Evolutionary conservation across 2,113 vertebrate genomes (phyloP), one percentile per base, ranked within the genome.

Genomic region (Leucoraja erinaceus): DNA sequence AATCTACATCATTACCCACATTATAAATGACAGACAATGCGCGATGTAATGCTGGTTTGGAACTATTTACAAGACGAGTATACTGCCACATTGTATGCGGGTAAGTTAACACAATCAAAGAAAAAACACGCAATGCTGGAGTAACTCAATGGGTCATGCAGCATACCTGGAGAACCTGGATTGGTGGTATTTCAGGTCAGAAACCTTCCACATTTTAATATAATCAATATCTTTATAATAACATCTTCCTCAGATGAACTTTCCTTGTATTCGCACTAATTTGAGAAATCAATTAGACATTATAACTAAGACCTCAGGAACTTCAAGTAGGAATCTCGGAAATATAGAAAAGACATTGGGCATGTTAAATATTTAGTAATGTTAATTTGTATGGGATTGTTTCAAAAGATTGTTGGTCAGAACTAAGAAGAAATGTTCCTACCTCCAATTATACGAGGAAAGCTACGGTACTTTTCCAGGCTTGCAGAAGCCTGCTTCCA

Each of bases 401-500:
- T 83, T 47, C 25, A 59, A 25, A 84, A 54, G 78, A n/a, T 61
- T 86, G 83, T n/a, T 63, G 12, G 59, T 86, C 59, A 31, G 25
- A 86, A 61, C 63, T 86, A 31, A n/a, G 5, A 5, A 16, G 28
- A 31, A 1, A 63, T 1, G 3, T 16, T 56, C 96, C 96, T 93
- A 98, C 99, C 99, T 97, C 99, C 99, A 0, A 96, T 97, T 94
- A 99, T 95, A 0, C 98, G 97, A 0, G 99, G 99, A 94, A 99
- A 99, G 0, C 95, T 98, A 86, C 94, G 97, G 95, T 97, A 99
- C 11, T 75, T 94, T 94, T 99, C 98, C 95, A 99, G 95, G 95
- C 99, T 99, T 93, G 98, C 95, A 0, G 98, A 97, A 0, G 98
- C 98, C 94, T 98, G 98, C 94, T 97, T 99, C 98, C 98, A 99